Evolutionary conservation across 2,113 vertebrate genomes (phyloP).

Genomic region (Leptosomus discolor): DNA sequence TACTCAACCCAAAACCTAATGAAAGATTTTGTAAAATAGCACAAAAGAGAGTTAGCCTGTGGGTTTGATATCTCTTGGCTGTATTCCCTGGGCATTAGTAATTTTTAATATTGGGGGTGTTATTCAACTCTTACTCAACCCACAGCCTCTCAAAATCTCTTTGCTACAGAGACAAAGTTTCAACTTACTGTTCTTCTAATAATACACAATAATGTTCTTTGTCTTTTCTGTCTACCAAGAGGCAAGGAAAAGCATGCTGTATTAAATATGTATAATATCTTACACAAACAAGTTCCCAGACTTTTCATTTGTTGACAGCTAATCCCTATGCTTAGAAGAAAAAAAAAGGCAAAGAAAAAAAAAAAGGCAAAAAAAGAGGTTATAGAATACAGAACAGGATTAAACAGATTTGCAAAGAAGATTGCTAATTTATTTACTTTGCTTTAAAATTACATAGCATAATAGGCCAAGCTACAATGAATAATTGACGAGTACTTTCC

Average conservation of each 20-base stretch:
- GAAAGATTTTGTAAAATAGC: not conserved
- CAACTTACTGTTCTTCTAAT: not conserved
- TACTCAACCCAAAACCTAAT: not conserved
- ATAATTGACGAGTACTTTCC: not conserved
- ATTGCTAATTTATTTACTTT: slow-evolving; percentile 25
- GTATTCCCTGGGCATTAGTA: not conserved
- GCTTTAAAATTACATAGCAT: slow-evolving; percentile 19
- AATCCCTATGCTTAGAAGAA: not conserved
- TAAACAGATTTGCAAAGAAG: slow-evolving; percentile 29
- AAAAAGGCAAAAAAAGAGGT: too few relatives aligned
- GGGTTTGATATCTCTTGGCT: not conserved
- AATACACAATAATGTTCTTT: not conserved
- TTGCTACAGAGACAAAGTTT: not conserved
- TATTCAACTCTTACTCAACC: not conserved
- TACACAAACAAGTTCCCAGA: not conserved
- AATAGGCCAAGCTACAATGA: slow-evolving; percentile 8
- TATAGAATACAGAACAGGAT: not conserved
- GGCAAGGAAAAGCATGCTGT: not conserved
- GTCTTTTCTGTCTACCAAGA: not conserved
- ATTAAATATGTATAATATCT: not conserved
- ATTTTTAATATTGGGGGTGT: not conserved
- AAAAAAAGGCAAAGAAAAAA: too few relatives aligned
- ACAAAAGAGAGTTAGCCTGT: not conserved
- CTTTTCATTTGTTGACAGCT: slow-evolving; percentile 9
- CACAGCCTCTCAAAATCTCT: not conserved